Evolutionary conservation across 2,797 vertebrate genomes (phyloP), one percentile per base, ranked within the genome.

Genomic region (Myripristis murdjan): DNA sequence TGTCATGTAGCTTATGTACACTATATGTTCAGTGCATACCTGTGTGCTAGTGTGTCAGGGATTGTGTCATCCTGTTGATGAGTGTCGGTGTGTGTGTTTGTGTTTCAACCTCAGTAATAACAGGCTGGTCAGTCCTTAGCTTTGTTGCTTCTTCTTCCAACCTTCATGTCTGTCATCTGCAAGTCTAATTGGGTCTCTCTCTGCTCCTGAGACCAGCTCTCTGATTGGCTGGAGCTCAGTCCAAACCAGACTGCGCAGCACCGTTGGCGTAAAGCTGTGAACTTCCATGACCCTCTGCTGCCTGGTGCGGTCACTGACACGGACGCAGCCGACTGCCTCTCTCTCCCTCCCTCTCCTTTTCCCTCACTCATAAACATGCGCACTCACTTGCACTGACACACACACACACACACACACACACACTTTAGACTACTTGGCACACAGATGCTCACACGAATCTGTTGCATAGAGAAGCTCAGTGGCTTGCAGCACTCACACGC

Each of bases 281-380:
- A 95, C 92, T 91, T 87, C 82, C 77, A 37, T 91, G 93, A 95
- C 93, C 93, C 85, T 62, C 79, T 23, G 78, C 84, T 93, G 89
- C 90, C 84, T 89, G 73, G 82, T 93, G 89, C 57, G 76, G 91
- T 90, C 91, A 92, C 77, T 86, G 89, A 87, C 87, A 90, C 91
- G 86, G 90, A 88, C 86, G 79, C 80, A 67, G 79, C 91, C 89
- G 87, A 87, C 92, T 90, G 82, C 79, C 86, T 88, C 35, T 59
- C 55, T 59, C 55, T 48, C 31, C 22, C 15, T 9, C 33, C 56
- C 53, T 39, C 33, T 22, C 53, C 35, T 28, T 6, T 2, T 48
- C 18, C 14, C 18, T 23, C 39, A 7, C 33, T 35, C 33, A 77
- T 85, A 74, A 81, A 70, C 74, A 61, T 52, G 65, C 71, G 61